These are phyloP conservation scores for Pseudobourletiella spinata DNA, from an alignment of 1,140 invertebrate species.

Conservation along the genomic window DNA sequence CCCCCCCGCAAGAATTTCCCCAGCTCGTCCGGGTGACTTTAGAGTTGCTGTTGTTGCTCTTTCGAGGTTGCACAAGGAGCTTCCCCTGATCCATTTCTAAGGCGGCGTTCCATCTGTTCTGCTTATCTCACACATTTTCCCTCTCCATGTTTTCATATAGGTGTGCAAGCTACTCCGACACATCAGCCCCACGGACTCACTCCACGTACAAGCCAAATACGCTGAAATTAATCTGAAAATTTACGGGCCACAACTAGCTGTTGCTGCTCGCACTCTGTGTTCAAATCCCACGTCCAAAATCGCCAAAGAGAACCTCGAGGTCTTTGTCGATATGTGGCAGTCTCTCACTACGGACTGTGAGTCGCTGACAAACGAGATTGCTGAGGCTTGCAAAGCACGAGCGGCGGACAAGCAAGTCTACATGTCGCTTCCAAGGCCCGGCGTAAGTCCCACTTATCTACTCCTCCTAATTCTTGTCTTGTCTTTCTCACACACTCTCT, in stretches of 20 bases:
- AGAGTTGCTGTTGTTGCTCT: too few species aligned
- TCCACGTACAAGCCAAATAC: constrained; percentile 92
- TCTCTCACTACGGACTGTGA: constrained; percentile 80
- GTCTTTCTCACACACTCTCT: too few species aligned
- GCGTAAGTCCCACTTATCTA: constrained; percentile 56
- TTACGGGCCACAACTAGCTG: constrained; percentile 87
- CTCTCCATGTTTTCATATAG: constrained; percentile 44
- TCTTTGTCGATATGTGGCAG: constrained; percentile 96
- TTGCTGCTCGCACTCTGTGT: constrained; percentile 82
- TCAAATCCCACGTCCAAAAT: constrained; percentile 89
- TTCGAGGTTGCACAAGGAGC: too few species aligned
- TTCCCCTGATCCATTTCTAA: too few species aligned
- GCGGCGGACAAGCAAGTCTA: constrained; percentile 82
- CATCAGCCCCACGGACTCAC: constrained; percentile 81
- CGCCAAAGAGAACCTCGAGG: constrained; percentile 79
- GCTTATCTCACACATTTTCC: background rate
- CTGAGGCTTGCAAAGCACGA: constrained; percentile 65
- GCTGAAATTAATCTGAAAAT: constrained; percentile 88
- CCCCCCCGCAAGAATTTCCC: too few species aligned
- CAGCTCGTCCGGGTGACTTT: too few species aligned
- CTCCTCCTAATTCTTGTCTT: background rate
- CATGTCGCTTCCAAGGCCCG: constrained; percentile 85
- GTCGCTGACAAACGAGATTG: constrained; percentile 75
- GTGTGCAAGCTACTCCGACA: constrained; percentile 94
- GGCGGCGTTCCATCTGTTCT: background rate